Base-by-base conservation (phyloP, 2,888 invertebrate species). In the Smittia aterrima region DNA sequence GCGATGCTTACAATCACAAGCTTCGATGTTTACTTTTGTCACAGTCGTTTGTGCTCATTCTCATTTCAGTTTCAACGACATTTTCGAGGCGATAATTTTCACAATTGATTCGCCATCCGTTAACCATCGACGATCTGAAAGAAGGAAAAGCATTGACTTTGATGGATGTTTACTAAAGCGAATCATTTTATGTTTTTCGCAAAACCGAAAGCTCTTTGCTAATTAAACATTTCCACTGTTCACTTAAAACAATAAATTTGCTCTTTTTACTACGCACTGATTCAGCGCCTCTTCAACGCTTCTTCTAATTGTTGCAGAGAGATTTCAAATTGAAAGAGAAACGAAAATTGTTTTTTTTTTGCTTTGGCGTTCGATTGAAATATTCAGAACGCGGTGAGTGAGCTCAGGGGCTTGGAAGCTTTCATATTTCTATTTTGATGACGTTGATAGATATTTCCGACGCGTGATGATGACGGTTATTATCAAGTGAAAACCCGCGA, bases 201-300 rank as follows among this genome's bases (percentile, higher is more conserved):
- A 11, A 47, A 47, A 47, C 13, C 13, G 3, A 58, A 18, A 58
- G 24, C 58, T 24, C 58, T 58, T 22, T 18, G 22, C 22, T 58
- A 58, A 58, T 58, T 58, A 58, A 58, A 58, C 6, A 2, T 58
- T 58, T 58, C 22, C 53, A 53, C 18, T 16, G 13, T 53, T n/a
- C 47, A 47, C 58, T 58, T 58, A 58, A 58, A 22, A 22, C 58
- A 20, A 58, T 58, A 20, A n/a, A 22, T 58, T 20, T 22, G 58
- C 58, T 58, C 58, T 58, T 58, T 58, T 58, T 58, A 58, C 58
- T 58, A 58, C 16, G 58, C 58, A 58, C 58, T 58, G 58, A 58
- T 58, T 58, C 58, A 58, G 22, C 24, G 20, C 24, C 24, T 58
- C 24, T 53, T 53, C 53, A 7, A 11, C 53, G 13, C 53, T 11